Evolutionary conservation across 2,113 vertebrate species (phyloP).

Genomic region (Coracopsis vasa): DNA sequence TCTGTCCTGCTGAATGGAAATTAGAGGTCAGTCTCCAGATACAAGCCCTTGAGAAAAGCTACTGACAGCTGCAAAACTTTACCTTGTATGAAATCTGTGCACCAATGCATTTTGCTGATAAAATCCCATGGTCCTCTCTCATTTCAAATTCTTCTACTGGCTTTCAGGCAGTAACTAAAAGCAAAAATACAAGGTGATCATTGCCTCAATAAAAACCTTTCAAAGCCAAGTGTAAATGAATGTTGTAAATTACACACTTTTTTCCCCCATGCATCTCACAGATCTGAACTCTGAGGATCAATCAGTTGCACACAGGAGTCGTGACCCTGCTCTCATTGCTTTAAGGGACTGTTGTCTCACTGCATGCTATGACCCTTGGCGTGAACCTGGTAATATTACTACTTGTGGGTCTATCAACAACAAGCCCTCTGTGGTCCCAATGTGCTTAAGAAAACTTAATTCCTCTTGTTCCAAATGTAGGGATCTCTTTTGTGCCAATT

Average conservation of each 20-base stretch:
- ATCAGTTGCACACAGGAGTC: conserved; percentile 19
- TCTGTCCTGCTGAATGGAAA: background rate
- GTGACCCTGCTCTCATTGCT: conserved; percentile 25
- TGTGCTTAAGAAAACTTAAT: conserved; percentile 45
- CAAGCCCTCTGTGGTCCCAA: conserved; percentile 33
- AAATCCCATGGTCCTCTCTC: background rate
- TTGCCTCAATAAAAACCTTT: conserved; percentile 12
- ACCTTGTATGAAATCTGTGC: background rate
- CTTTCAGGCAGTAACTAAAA: conserved; percentile 14
- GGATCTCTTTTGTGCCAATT: conserved; percentile 42
- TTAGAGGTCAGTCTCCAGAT: background rate
- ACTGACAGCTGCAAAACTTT: background rate
- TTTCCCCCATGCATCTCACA: background rate
- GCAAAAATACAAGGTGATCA: background rate
- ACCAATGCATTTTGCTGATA: background rate
- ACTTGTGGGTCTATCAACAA: conserved; percentile 34
- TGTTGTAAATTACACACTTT: background rate
- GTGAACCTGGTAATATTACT: conserved; percentile 50
- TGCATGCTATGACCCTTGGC: conserved; percentile 12
- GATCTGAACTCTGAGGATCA: conserved; percentile 31
- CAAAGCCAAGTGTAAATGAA: background rate
- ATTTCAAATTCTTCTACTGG: background rate
- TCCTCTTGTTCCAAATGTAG: conserved; percentile 32
- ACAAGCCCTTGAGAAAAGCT: background rate
- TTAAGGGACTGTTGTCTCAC: conserved; percentile 47